A percentile compares a stretch with the other conserved stretches of the same genome.
These are phyloP conservation scores for Poecile montanus DNA, from an alignment of 2,797 vertebrate species.

Conservation along the genomic window DNA sequence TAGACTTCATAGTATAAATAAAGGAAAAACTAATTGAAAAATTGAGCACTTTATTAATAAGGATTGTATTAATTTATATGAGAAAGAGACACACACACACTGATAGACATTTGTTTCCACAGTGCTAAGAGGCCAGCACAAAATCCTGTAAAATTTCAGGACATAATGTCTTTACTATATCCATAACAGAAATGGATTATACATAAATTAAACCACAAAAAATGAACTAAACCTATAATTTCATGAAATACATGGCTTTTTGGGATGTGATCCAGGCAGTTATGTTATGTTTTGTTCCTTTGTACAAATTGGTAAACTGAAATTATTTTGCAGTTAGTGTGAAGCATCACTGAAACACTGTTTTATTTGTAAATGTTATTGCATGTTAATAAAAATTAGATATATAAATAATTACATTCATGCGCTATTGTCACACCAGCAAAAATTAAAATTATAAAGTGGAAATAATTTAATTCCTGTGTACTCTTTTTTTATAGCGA, in stretches of 20 bases:
- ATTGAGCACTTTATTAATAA: background rate
- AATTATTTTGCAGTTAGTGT: background rate
- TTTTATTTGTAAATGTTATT: background rate
- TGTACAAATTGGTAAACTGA: background rate
- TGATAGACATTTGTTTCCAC: background rate
- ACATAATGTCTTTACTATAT: background rate
- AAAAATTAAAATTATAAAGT: background rate
- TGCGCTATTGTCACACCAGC: background rate
- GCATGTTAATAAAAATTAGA: background rate
- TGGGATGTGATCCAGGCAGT: fast-evolving
- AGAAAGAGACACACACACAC: fast-evolving
- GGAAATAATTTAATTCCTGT: background rate
- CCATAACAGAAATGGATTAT: background rate
- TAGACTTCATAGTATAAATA: background rate
- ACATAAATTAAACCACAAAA: background rate
- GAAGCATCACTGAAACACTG: background rate
- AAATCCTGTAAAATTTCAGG: background rate
- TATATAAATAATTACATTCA: background rate
- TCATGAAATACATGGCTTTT: background rate
- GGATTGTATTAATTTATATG: background rate
- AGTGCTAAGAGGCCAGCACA: background rate
- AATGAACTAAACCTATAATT: background rate
- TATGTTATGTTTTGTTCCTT: background rate
- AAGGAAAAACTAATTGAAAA: background rate
- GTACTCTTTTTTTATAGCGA: background rate